Conservation (phyloP, 2,797 vertebrate species). For the Sebastes diploproa region DNA sequence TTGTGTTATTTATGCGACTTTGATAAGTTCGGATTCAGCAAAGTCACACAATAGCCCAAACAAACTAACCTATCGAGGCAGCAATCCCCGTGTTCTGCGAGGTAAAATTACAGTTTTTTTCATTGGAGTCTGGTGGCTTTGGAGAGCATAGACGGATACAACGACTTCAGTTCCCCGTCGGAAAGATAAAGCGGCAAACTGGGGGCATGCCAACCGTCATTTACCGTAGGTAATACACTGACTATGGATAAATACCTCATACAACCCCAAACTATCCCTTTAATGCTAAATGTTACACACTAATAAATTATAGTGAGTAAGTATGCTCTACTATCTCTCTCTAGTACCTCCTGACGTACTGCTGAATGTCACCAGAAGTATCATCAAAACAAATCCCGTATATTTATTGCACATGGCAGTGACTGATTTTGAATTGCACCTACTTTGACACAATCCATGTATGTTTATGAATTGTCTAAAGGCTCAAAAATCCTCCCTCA, state of each 20-base stretch:
- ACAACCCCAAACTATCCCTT: background rate
- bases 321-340: background rate
- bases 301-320: background rate
- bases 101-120: no score
- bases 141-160: no score
- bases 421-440: background rate
- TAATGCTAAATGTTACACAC: background rate
- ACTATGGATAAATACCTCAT: no score
- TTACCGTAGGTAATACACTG: no score
- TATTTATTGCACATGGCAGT: background rate
- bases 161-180: no score
- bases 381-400: background rate
- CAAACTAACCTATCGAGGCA: no score
- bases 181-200: no score
- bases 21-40: rapidly evolving
- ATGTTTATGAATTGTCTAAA: background rate
- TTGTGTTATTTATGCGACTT: no score
- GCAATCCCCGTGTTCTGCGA: no score
- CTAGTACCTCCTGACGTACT: background rate
- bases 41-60: no score
- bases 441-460: constrained; percentile 7
- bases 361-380: background rate
- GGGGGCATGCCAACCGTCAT: rapidly evolving
- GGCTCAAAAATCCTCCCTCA: background rate
- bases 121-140: no score